Evolutionary conservation across 1,140 invertebrate species (phyloP), one percentile per base, ranked within the genome.

Genomic region (Caenorhabditis remanei): DNA sequence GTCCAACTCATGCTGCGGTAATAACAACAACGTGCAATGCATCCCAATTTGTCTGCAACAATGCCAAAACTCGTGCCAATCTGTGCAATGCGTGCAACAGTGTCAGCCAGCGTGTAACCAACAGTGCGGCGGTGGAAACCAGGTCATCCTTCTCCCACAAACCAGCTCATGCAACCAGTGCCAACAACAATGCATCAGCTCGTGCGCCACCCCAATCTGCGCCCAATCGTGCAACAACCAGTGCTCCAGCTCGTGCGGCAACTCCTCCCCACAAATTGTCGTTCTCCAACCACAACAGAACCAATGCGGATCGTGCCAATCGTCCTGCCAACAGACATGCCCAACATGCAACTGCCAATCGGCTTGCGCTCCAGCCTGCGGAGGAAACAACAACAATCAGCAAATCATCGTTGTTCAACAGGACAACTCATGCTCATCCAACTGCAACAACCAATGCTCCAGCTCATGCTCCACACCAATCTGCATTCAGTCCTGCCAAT

Each of bases 21-120:
- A 58, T 40, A 58, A 84, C 55, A 58, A 79, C 63, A 58, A 83
- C 43, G 43, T 71, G 46, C 71, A 83, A 16, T 87, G 86, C 65
- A 40, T 87, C 21, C 86, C 86, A 79, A 41, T 87, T 32, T 87
- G 86, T 55, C 75, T 87, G 19, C 86, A 87, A 58, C 86, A 87
- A 21, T 87, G 86, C 56, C 75, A 84, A 40, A n/a, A 5, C 41
- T 83, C 86, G 2, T 87, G 86, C 79, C 41, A 71, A 24, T 63
- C 75, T 11, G 9, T 19, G 16, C 55, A 61, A 24, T 87, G 86
- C 48, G 41, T 79, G 1, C 56, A 53, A 8, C 46, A 71, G 7
- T 87, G 86, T 46, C 48, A 55, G 43, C 82, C 86, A 71, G 71
- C 65, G 40, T 87, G 86, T 32, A 83, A 87, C 58, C 50, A 87